phyloP scores from a whole-genome alignment of 2,797 vertebrate species.

The Strix occidentalis region DNA sequence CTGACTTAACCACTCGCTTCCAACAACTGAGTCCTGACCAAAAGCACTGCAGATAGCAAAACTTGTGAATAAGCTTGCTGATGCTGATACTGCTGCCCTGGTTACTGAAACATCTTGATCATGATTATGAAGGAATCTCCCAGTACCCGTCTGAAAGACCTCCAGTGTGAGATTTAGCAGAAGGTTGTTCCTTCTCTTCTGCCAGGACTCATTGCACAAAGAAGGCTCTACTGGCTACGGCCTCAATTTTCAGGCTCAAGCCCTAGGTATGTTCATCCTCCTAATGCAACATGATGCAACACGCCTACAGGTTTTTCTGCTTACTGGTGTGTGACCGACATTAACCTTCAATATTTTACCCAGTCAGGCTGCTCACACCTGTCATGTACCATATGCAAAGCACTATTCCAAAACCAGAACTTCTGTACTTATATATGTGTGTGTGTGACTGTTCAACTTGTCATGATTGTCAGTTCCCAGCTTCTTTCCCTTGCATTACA shows the following conservation, averaged over 20 bases:
- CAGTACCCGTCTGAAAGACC: not conserved
- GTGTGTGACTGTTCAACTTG: not conserved
- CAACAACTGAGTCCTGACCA: not conserved
- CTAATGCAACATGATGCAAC: not conserved
- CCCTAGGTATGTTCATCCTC: rapidly evolving
- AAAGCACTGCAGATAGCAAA: not conserved
- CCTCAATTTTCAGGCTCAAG: not conserved
- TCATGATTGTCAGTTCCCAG: conserved; percentile 40
- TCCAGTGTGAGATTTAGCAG: not conserved
- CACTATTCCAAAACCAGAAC: not conserved
- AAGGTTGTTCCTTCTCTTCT: not conserved
- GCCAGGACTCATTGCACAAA: not conserved
- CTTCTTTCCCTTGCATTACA: conserved; percentile 62
- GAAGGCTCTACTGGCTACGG: not conserved
- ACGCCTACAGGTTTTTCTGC: not conserved
- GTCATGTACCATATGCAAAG: not conserved
- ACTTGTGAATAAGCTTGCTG: not conserved
- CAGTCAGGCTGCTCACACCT: not conserved
- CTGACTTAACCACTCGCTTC: not conserved
- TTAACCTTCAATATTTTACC: not conserved
- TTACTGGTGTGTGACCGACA: not conserved
- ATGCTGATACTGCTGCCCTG: not conserved
- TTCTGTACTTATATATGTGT: not conserved
- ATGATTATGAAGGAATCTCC: not conserved
- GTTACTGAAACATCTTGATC: not conserved